These are phyloP conservation scores for Nothobranchius kuhntae DNA, from an alignment of 2,113 vertebrate species.

Conservation along the genomic window DNA sequence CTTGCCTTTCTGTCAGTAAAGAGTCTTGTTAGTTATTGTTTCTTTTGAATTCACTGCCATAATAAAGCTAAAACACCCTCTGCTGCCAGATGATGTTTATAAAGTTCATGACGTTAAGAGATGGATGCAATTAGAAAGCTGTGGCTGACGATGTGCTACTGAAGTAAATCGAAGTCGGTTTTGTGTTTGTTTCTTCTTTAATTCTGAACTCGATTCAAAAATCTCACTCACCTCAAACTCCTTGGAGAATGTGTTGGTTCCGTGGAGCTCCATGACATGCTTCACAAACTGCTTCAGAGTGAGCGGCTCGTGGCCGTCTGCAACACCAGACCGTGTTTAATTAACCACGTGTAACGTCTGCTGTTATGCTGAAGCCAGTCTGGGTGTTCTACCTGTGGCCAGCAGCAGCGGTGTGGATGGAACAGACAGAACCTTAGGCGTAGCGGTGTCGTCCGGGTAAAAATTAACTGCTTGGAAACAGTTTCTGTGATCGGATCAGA, in stretches of 20 bases:
- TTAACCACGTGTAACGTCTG: too few relatives aligned
- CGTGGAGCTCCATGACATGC: constrained; percentile 92
- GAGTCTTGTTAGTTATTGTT: too few relatives aligned
- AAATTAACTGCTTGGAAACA: constrained; percentile 96
- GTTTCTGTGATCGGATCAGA: constrained; percentile 79
- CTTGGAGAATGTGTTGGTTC: constrained; percentile 90
- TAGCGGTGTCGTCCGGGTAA: constrained; percentile 92
- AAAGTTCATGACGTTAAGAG: constrained; percentile 56
- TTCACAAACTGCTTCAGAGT: constrained; percentile 95
- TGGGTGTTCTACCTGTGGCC: constrained; percentile 83
- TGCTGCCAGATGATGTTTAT: constrained; percentile 4
- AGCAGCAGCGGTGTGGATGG: constrained; percentile 89
- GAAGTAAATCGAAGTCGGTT: not conserved
- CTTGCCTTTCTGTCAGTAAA: too few relatives aligned
- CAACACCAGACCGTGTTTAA: constrained; percentile 22
- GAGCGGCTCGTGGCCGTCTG: constrained; percentile 93
- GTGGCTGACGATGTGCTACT: constrained; percentile 26
- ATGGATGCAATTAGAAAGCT: constrained; percentile 59
- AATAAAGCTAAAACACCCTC: constrained; percentile 10
- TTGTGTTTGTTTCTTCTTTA: not conserved
- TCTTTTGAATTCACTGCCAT: too few relatives aligned
- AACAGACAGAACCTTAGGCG: constrained; percentile 88
- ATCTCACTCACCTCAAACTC: constrained; percentile 90
- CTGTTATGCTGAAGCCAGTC: too few relatives aligned
- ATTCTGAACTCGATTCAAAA: not conserved